Percentiles rank a stretch among this genome's conserved stretches.
These are phyloP conservation scores for Cotesia chilonis DNA, from an alignment of 1,140 invertebrate species.

Conservation along the genomic window DNA sequence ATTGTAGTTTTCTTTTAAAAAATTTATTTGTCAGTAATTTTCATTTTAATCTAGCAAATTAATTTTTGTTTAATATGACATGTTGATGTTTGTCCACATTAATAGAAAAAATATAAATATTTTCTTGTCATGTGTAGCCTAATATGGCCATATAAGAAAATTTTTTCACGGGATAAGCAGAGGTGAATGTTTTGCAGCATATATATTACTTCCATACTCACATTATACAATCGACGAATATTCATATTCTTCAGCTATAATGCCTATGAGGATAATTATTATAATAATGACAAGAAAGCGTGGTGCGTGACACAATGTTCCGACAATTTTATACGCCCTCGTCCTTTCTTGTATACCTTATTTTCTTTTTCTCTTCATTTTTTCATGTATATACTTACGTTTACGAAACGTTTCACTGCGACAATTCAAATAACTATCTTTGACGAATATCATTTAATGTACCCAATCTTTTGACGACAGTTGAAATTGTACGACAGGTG, in stretches of 20 bases:
- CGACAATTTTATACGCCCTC: conserved; percentile 19
- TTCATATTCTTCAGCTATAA: neutral
- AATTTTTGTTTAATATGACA: too few relatives aligned
- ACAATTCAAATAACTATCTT: conserved; percentile 4
- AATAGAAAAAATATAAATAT: too few relatives aligned
- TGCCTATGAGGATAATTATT: conserved; percentile 7
- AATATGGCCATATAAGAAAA: too few relatives aligned
- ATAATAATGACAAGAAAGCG: conserved; percentile 20
- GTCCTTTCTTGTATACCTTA: neutral
- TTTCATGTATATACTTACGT: neutral
- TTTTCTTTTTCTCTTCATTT: neutral
- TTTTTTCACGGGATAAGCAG: too few relatives aligned
- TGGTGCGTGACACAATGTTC: conserved; percentile 10
- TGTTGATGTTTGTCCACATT: too few relatives aligned
- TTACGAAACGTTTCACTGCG: neutral
- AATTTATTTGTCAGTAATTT: too few relatives aligned
- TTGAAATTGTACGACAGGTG: neutral
- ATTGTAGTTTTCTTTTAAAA: too few relatives aligned
- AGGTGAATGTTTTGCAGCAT: neutral
- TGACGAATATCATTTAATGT: conserved; percentile 6
- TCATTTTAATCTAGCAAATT: too few relatives aligned
- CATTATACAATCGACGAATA: neutral
- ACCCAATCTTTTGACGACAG: neutral
- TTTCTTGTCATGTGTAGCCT: too few relatives aligned
- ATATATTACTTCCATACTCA: too few relatives aligned